Evolutionary conservation across 2,113 vertebrate species (phyloP).

Genomic region (Callopanchax toddi): DNA sequence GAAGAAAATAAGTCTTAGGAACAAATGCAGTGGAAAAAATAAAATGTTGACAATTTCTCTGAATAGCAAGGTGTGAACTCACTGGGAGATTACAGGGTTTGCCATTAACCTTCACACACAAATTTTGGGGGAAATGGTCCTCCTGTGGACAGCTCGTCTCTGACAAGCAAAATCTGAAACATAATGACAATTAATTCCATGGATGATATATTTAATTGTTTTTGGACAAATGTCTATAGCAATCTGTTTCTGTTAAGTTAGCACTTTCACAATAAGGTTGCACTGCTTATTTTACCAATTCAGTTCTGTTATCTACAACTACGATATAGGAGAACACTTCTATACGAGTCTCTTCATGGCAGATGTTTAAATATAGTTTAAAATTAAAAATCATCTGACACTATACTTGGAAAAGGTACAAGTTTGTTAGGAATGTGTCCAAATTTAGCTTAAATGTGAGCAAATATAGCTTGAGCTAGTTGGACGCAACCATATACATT

Average conservation of each 20-base stretch:
- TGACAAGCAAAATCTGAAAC: conserved; percentile 96
- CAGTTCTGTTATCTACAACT: conserved; percentile 43
- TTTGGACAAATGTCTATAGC: conserved; percentile 12
- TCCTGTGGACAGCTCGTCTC: conserved; percentile 99
- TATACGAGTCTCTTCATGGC: conserved; percentile 15
- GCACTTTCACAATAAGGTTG: conserved; percentile 34
- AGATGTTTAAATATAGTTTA: too few species aligned
- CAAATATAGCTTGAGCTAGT: not conserved
- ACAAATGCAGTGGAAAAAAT: not conserved
- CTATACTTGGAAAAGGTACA: too few species aligned
- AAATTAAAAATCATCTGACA: not conserved
- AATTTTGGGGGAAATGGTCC: conserved; percentile 98
- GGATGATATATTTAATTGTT: not conserved
- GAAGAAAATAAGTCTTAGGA: not conserved
- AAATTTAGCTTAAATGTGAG: not conserved
- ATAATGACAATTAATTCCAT: conserved; percentile 11
- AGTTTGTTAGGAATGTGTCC: not conserved
- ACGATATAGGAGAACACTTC: conserved; percentile 50
- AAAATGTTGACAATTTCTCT: not conserved
- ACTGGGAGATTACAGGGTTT: conserved; percentile 99
- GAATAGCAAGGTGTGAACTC: conserved; percentile 72
- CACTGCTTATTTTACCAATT: conserved; percentile 52
- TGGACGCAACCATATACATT: not conserved
- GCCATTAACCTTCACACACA: conserved; percentile 97
- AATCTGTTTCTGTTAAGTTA: conserved; percentile 21